Evolutionary conservation across 2,888 invertebrate genomes (phyloP).

Genomic region (Horisme vitalbata): DNA sequence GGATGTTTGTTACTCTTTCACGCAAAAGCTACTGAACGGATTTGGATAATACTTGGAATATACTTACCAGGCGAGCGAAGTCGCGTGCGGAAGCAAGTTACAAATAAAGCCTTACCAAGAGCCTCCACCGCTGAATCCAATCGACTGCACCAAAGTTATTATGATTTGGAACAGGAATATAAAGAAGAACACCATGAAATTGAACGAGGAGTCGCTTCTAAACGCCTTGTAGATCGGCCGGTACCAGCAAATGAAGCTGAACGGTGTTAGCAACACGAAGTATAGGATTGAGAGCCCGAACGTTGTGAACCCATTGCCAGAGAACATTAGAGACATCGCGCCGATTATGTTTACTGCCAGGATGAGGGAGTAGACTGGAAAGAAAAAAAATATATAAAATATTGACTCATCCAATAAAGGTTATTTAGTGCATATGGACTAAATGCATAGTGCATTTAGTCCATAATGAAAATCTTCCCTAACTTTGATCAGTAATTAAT

Average conservation of each 20-base stretch:
- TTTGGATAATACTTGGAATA: too few relatives aligned
- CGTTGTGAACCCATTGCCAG: conserved; percentile 83
- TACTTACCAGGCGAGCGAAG: background rate
- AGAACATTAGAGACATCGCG: conserved; percentile 89
- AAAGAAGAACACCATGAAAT: conserved; percentile 99
- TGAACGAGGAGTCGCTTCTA: conserved; percentile 99
- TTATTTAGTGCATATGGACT: too few relatives aligned
- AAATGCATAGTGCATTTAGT: too few relatives aligned
- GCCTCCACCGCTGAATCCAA: conserved; percentile 93
- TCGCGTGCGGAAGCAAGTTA: background rate
- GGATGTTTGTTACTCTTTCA: too few relatives aligned
- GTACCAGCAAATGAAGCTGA: conserved; percentile 99
- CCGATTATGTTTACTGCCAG: conserved; percentile 94
- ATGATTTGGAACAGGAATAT: conserved; percentile 98
- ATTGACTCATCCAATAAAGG: too few relatives aligned
- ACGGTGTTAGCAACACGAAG: conserved; percentile 95
- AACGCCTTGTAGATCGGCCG: conserved; percentile 99
- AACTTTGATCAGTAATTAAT: too few relatives aligned
- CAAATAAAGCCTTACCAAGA: conserved; percentile 87
- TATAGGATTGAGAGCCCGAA: conserved; percentile 96
- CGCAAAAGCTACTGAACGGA: too few relatives aligned
- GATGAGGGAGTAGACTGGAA: conserved; percentile 94
- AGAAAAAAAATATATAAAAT: too few relatives aligned
- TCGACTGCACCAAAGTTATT: conserved; percentile 92
- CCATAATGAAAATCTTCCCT: too few relatives aligned